Conservation (phyloP, 2,113 vertebrate genomes). For the Terrapene triunguis region DNA sequence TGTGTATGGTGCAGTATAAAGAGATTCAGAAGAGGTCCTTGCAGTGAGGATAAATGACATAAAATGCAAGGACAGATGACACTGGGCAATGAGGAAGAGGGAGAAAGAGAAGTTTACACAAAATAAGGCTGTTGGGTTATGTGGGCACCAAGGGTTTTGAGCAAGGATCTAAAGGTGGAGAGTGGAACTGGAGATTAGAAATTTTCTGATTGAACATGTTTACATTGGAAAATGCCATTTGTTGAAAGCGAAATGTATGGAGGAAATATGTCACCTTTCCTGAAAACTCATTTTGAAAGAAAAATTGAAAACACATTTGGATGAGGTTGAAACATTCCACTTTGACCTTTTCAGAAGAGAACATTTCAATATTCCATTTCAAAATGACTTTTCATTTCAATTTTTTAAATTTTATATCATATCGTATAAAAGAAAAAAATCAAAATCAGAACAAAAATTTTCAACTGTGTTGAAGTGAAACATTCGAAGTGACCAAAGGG, state of each 20-base stretch:
- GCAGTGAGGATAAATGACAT: not conserved
- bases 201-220: not conserved
- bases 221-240: not conserved
- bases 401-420: no score
- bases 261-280: not conserved
- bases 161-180: not conserved
- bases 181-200: not conserved
- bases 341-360: not conserved
- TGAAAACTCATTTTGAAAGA: not conserved
- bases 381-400: not conserved
- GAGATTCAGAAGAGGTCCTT: not conserved
- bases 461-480: not conserved
- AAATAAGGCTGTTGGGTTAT: not conserved
- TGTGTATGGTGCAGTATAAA: not conserved
- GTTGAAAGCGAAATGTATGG: not conserved
- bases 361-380: not conserved
- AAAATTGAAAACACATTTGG: not conserved
- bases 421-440: not conserved
- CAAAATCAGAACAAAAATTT: not conserved
- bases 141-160: not conserved
- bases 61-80: not conserved
- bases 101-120: not conserved
- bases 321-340: not conserved
- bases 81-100: not conserved
- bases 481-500: not conserved